Conservation (phyloP, 2,797 vertebrate species). For the Pangasius krempfi region DNA sequence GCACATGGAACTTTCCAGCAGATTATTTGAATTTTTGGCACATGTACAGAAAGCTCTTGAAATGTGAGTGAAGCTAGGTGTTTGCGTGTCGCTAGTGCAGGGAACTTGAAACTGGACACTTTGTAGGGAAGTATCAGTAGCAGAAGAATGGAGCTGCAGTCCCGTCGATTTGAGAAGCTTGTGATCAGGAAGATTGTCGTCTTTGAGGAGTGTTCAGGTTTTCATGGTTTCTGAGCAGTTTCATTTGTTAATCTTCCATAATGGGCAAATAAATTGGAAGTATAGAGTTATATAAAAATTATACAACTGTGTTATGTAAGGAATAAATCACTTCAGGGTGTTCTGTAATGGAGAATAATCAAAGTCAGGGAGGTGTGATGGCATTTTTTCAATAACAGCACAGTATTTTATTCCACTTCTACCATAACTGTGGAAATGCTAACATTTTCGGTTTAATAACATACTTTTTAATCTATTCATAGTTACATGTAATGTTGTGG, state of each 20-base stretch:
- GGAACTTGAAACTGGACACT: neutral
- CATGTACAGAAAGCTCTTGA: neutral
- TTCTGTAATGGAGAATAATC: neutral
- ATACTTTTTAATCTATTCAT: neutral
- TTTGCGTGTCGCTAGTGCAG: neutral
- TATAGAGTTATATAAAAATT: neutral
- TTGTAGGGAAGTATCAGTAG: neutral
- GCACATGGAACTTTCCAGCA: neutral
- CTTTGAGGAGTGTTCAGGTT: neutral
- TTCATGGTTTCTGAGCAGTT: neutral
- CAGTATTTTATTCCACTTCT: neutral
- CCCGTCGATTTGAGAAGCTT: neutral
- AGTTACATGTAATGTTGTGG: neutral
- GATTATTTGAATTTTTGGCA: neutral
- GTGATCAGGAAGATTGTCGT: too few species aligned
- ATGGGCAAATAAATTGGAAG: neutral
- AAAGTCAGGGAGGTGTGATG: neutral
- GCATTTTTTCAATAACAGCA: neutral
- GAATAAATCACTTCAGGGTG: neutral
- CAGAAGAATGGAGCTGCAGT: neutral
- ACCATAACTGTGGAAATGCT: neutral
- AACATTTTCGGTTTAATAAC: neutral
- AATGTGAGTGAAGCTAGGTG: neutral
- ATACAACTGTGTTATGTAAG: neutral
- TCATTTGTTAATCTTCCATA: neutral